Conservation (phyloP, 2,888 invertebrate genomes). For the Cyclophora punctaria region DNA sequence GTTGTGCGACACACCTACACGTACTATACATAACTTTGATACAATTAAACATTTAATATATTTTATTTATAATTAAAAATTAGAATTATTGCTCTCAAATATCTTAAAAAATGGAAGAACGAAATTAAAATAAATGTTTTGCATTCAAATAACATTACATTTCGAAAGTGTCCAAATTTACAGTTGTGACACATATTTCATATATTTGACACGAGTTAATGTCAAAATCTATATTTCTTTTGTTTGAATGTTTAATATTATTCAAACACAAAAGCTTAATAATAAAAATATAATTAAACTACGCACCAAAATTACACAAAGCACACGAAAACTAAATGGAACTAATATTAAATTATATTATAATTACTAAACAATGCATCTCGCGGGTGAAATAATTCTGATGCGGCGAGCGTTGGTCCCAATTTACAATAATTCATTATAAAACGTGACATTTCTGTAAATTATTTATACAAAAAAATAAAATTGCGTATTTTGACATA, state of each 20-base stretch:
- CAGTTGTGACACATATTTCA: too few relatives aligned
- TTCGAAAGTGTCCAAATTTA: too few relatives aligned
- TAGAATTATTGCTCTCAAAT: slow-evolving; percentile 55
- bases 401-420: slow-evolving; percentile 38
- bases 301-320: slow-evolving; percentile 43
- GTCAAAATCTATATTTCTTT: not conserved
- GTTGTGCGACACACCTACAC: too few relatives aligned
- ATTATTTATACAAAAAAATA: too few relatives aligned
- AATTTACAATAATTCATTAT: slow-evolving; percentile 13
- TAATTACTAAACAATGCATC: slow-evolving; percentile 1
- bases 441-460: too few relatives aligned
- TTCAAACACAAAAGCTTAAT: not conserved
- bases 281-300: slow-evolving; percentile 14
- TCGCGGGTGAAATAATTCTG: slow-evolving; percentile 17
- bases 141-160: not conserved
- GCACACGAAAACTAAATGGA: slow-evolving; percentile 24
- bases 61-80: slow-evolving; percentile 5
- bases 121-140: slow-evolving; percentile 9
- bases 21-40: slow-evolving; percentile 20
- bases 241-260: slow-evolving; percentile 4
- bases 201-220: not conserved
- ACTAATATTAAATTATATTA: slow-evolving; percentile 7
- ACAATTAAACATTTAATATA: slow-evolving; percentile 37
- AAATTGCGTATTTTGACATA: too few relatives aligned
- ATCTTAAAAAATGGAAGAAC: slow-evolving; percentile 52